phyloP scores from a whole-genome alignment of 30 jellyfish, hydroid and myxozoan species.

The Cassiopea andromeda region DNA sequence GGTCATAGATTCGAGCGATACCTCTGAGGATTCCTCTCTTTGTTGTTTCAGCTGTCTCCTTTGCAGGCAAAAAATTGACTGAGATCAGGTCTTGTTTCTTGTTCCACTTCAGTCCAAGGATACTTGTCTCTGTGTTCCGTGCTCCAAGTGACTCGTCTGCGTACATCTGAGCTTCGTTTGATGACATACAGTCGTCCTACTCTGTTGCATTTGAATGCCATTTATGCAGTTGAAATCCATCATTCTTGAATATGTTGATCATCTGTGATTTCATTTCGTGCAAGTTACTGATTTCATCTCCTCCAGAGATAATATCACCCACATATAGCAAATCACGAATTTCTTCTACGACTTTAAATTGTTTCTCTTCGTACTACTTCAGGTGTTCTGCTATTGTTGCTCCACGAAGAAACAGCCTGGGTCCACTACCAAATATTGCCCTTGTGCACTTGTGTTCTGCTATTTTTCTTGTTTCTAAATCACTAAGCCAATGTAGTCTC shows the following conservation, averaged over 20 bases:
- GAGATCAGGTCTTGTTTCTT: constrained; percentile 33
- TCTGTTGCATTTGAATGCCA: constrained; percentile 52
- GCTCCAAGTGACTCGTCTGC: constrained; percentile 24
- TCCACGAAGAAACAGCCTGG: constrained; percentile 57
- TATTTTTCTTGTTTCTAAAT: constrained; percentile 13
- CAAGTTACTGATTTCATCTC: not conserved
- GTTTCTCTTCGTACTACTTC: not conserved
- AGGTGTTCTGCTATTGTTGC: constrained; percentile 56
- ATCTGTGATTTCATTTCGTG: not conserved
- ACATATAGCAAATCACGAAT: constrained; percentile 2
- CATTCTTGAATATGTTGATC: constrained; percentile 29
- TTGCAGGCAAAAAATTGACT: constrained; percentile 19
- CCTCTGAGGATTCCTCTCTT: constrained; percentile 61
- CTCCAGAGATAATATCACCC: constrained; percentile 29
- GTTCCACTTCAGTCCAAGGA: constrained; percentile 64
- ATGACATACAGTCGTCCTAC: constrained; percentile 2
- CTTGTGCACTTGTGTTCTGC: constrained; percentile 53
- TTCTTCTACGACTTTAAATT: not conserved
- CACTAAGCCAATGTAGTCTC: constrained; percentile 56
- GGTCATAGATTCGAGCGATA: constrained; percentile 67
- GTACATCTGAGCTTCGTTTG: not conserved
- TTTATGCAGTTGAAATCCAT: constrained; percentile 48
- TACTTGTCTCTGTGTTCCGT: not conserved
- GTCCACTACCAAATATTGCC: constrained; percentile 58
- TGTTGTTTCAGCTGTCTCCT: constrained; percentile 24